A percentile compares a stretch with the other conserved stretches of the same genome.
These are phyloP conservation scores for Lepidostoma basale DNA, from an alignment of 1,140 invertebrate species.

Conservation along the genomic window DNA sequence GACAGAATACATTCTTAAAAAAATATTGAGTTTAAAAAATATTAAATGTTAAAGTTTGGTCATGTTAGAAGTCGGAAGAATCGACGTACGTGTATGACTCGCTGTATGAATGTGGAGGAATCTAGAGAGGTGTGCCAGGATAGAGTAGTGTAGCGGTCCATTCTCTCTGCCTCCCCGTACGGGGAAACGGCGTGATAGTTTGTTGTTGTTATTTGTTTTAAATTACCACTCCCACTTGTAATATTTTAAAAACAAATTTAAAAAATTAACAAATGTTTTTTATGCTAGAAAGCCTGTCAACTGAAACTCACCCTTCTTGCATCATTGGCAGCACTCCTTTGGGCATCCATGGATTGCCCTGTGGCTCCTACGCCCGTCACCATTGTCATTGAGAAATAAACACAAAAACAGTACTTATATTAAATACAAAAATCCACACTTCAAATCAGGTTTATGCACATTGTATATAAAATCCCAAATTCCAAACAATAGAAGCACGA, in stretches of 20 bases:
- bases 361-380: conserved; percentile 42
- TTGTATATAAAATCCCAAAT: too few relatives aligned
- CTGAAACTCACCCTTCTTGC: conserved; percentile 37
- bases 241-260: not conserved
- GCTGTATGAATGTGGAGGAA: too few relatives aligned
- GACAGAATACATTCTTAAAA: too few relatives aligned
- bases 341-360: conserved; percentile 27
- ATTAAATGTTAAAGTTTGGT: too few relatives aligned
- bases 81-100: too few relatives aligned
- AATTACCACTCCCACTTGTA: not conserved
- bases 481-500: too few relatives aligned
- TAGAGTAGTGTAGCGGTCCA: too few relatives aligned
- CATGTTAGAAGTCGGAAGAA: too few relatives aligned
- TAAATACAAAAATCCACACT: not conserved
- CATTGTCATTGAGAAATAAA: conserved; percentile 33
- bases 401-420: not conserved
- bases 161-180: too few relatives aligned
- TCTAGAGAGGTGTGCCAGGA: too few relatives aligned
- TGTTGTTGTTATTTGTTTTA: not conserved
- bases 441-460: too few relatives aligned
- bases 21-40: too few relatives aligned
- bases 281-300: not conserved
- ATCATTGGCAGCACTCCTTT: conserved; percentile 40
- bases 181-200: not conserved
- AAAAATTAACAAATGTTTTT: not conserved